Evolutionary conservation across 2,797 vertebrate genomes (phyloP).

Genomic region (Acanthopagrus latus): DNA sequence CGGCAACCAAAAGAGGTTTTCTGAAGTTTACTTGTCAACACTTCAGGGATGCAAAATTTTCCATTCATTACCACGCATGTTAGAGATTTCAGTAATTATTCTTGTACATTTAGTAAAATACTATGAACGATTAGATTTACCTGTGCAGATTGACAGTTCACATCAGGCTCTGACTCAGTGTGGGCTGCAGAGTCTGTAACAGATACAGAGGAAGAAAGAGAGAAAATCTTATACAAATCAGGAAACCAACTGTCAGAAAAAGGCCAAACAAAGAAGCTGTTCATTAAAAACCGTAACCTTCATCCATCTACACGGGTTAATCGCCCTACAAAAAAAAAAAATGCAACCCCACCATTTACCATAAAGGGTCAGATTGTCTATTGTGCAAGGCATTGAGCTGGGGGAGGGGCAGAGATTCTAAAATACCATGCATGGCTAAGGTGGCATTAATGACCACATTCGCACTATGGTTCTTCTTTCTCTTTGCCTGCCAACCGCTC

Average conservation of each 20-base stretch:
- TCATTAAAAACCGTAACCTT: neutral
- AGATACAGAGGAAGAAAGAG: constrained; percentile 16
- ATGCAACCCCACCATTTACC: constrained; percentile 46
- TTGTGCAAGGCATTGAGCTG: constrained; percentile 34
- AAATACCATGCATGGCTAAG: constrained; percentile 64
- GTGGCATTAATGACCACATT: constrained; percentile 70
- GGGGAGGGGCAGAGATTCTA: constrained; percentile 48
- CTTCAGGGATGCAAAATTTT: neutral
- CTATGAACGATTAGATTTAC: constrained; percentile 50
- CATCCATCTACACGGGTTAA: constrained; percentile 12
- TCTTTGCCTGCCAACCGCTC: constrained; percentile 66
- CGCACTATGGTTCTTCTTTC: constrained; percentile 34
- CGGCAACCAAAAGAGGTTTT: neutral
- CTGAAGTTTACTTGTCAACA: neutral
- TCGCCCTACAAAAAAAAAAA: constrained; percentile 24
- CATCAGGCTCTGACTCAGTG: constrained; percentile 48
- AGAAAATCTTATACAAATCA: neutral
- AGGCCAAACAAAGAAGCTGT: neutral
- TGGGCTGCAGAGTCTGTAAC: constrained; percentile 53
- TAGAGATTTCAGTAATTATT: neutral
- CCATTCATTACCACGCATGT: neutral
- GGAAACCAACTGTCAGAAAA: neutral
- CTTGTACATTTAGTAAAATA: no score
- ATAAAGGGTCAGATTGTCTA: constrained; percentile 59
- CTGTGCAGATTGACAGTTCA: constrained; percentile 54